Base-by-base conservation (phyloP, 1,140 invertebrate genomes). In the Drosophila saltans region DNA sequence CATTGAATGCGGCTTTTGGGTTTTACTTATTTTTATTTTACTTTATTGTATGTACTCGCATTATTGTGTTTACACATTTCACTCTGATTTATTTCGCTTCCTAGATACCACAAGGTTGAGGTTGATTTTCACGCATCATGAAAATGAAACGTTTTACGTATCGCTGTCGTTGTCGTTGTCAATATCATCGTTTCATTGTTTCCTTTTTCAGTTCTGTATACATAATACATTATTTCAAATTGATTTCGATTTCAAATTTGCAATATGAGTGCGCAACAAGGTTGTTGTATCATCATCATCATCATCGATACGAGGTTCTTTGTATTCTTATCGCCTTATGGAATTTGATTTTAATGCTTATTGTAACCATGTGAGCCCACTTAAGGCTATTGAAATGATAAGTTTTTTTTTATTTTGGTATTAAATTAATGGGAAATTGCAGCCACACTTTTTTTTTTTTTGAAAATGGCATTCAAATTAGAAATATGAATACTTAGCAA, bases 51-150 rank as follows among this genome's bases (percentile, higher is more conserved):
- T 56, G 28, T 56, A 30, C 21, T 76, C 28, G 26, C 66, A 56
- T 78, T 71, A 73, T 67, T 66, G 68, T 86, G 71, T 86, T 85
- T 81, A 75, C 81, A 75, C 81, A 82, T 72, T 79, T 86, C 66
- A 61, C 71, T 78, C 41, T 56, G 79, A 80, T 84, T 83, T 84
- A 81, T 81, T 86, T 72, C 55, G 52, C 81, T 85, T 78, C 83
- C 81, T 86, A 72, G 70, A 72, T 66, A 78, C 40, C 48, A 69
- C 72, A 76, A 78, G 76, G 61, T 43, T 77, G 74, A 70, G 66
- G 75, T 81, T 72, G 67, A 82, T 82, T 85, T 85, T 85, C 82
- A 76, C 82, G 79, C 76, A 77, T 76, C 65, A 76, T 57, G 73
- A 76, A 69, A 59, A 52, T 74, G 56, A 57, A 75, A 68, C 63